phyloP scores from a whole-genome alignment of 2,797 vertebrate species.

The Pseudochromis fuscus region DNA sequence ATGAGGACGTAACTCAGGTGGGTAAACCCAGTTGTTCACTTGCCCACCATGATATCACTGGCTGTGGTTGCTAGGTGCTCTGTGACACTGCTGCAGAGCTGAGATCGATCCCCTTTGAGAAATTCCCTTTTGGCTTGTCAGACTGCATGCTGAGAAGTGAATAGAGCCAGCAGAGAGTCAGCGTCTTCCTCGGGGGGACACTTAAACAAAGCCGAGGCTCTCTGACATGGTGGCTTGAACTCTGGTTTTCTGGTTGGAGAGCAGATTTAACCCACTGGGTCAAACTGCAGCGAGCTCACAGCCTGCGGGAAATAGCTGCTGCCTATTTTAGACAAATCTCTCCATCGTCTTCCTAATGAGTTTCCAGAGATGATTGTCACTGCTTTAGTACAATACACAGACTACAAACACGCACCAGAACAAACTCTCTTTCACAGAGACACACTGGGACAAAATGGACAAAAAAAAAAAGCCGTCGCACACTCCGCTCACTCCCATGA shows the following conservation, averaged over 20 bases:
- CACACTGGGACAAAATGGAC: neutral
- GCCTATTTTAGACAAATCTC: conserved; percentile 17
- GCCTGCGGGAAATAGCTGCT: neutral
- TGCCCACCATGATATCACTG: neutral
- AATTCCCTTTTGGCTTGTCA: conserved; percentile 39
- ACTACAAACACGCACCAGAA: conserved; percentile 21
- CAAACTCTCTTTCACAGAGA: conserved; percentile 24
- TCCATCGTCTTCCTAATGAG: conserved; percentile 19
- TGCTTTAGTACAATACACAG: conserved; percentile 28
- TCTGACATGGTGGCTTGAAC: conserved; percentile 41
- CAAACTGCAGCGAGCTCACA: conserved; percentile 11
- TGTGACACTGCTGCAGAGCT: conserved; percentile 29
- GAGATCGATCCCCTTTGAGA: conserved; percentile 35
- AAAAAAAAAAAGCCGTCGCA: conserved; percentile 17
- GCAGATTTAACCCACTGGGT: conserved; percentile 12
- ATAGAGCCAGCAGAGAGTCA: conserved; percentile 15
- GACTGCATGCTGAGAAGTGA: conserved; percentile 40
- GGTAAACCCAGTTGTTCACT: neutral
- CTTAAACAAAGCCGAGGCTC: conserved; percentile 32
- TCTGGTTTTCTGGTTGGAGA: neutral
- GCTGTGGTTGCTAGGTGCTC: conserved; percentile 27
- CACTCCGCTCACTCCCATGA: conserved; percentile 41
- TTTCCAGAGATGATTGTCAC: conserved; percentile 33
- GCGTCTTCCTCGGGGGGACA: conserved; percentile 21
- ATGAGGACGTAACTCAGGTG: neutral